phyloP scores from a whole-genome alignment of 2,797 vertebrate genomes.

The Cuculus canorus region DNA sequence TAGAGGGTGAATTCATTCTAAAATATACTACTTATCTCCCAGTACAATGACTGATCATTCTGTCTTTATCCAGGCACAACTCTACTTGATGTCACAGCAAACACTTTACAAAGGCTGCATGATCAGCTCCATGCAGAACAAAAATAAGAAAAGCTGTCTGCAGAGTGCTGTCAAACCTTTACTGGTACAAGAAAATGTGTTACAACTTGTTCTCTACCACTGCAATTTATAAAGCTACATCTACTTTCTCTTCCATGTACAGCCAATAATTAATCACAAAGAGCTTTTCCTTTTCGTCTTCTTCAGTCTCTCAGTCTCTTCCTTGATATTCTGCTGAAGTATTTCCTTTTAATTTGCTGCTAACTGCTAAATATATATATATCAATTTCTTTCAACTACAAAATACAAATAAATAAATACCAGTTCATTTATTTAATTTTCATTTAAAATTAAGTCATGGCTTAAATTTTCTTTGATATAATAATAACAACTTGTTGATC shows the following conservation, averaged over 20 bases:
- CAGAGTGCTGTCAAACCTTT: neutral
- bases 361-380: neutral
- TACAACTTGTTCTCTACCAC: neutral
- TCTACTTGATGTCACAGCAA: neutral
- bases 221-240: neutral
- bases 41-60: neutral
- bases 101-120: neutral
- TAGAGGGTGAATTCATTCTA: neutral
- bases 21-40: neutral
- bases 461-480: neutral
- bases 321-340: neutral
- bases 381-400: neutral
- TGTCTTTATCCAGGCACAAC: neutral
- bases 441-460: neutral
- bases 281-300: neutral
- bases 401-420: neutral
- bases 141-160: neutral
- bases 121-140: neutral
- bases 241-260: neutral
- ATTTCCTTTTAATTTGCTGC: neutral
- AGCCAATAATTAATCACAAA: neutral
- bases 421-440: neutral
- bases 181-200: neutral
- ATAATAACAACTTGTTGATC: neutral
- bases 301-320: neutral